phyloP scores from a whole-genome alignment of 2,888 invertebrate genomes.

The Leucophora obtusa region DNA sequence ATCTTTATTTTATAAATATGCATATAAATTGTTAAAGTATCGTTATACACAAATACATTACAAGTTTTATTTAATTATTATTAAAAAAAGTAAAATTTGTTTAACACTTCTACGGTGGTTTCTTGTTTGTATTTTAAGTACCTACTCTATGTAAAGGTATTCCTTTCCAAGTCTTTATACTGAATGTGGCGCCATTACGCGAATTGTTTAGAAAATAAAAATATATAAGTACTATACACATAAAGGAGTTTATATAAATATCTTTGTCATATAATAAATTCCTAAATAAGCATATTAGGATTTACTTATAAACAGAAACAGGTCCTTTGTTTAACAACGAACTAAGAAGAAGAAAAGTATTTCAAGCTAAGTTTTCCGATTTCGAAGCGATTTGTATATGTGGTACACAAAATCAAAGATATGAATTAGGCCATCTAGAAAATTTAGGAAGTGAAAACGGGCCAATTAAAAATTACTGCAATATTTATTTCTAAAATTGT shows the following conservation, averaged over 20 bases:
- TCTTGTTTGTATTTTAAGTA: conserved; percentile 39
- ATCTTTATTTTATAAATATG: conserved; percentile 18
- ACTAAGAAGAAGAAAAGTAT: neutral
- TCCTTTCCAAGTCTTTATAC: conserved; percentile 36
- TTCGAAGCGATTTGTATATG: too few relatives aligned
- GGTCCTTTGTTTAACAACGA: conserved; percentile 10
- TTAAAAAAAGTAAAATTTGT: conserved; percentile 45
- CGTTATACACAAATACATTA: conserved; percentile 26
- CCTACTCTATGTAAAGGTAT: conserved; percentile 18
- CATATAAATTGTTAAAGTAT: conserved; percentile 38
- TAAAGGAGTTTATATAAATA: neutral
- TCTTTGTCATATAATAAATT: neutral
- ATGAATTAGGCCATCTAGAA: too few relatives aligned
- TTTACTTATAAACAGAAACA: neutral
- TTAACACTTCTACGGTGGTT: conserved; percentile 50
- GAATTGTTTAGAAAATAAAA: conserved; percentile 21
- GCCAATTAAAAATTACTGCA: too few relatives aligned
- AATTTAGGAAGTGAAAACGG: neutral
- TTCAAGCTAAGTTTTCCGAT: too few relatives aligned
- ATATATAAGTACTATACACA: conserved; percentile 15
- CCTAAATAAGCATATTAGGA: neutral
- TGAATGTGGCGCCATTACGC: conserved; percentile 56
- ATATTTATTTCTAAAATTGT: too few relatives aligned
- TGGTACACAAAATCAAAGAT: too few relatives aligned
- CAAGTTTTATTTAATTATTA: conserved; percentile 44